phyloP scores from a whole-genome alignment of 1,140 invertebrate species.

The Drosophila azteca region DNA sequence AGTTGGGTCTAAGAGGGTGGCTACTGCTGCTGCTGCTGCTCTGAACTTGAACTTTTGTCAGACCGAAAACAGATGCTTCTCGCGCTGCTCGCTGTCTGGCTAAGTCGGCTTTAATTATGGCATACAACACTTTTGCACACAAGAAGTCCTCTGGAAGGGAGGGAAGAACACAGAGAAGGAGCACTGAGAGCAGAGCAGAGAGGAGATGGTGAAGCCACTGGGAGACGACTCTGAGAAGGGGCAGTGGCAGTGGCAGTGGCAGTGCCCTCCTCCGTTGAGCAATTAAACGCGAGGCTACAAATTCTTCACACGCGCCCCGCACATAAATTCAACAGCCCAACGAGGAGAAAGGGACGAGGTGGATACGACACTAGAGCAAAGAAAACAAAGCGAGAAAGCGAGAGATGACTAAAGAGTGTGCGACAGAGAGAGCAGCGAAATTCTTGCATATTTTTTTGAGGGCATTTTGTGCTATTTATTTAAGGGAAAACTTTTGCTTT shows the following conservation, averaged over 20 bases:
- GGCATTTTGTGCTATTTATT: slow-evolving; percentile 16
- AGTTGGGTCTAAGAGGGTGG: slow-evolving; percentile 13
- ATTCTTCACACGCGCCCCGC: slow-evolving; percentile 39
- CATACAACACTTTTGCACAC: slow-evolving; percentile 38
- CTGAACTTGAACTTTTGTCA: slow-evolving; percentile 50
- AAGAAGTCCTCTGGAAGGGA: neutral
- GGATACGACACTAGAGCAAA: too few species aligned
- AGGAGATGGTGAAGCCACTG: neutral
- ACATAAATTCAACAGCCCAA: slow-evolving; percentile 28
- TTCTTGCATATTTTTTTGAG: too few species aligned
- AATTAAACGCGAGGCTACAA: slow-evolving; percentile 45
- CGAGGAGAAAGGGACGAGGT: too few species aligned
- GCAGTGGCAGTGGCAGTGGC: neutral
- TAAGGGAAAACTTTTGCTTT: slow-evolving; percentile 15
- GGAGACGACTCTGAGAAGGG: too few species aligned
- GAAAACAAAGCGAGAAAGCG: too few species aligned
- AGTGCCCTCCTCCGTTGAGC: slow-evolving; percentile 32
- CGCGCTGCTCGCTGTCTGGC: slow-evolving; percentile 26
- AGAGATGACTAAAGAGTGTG: too few species aligned
- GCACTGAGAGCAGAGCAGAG: too few species aligned
- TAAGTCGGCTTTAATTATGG: slow-evolving; percentile 54
- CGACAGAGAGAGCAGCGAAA: too few species aligned
- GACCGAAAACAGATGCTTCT: slow-evolving; percentile 45
- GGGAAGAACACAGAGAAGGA: neutral
- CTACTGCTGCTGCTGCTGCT: slow-evolving; percentile 9